Evolutionary conservation across 1,140 invertebrate genomes (phyloP).

Genomic region (Zaprionus africanus): DNA sequence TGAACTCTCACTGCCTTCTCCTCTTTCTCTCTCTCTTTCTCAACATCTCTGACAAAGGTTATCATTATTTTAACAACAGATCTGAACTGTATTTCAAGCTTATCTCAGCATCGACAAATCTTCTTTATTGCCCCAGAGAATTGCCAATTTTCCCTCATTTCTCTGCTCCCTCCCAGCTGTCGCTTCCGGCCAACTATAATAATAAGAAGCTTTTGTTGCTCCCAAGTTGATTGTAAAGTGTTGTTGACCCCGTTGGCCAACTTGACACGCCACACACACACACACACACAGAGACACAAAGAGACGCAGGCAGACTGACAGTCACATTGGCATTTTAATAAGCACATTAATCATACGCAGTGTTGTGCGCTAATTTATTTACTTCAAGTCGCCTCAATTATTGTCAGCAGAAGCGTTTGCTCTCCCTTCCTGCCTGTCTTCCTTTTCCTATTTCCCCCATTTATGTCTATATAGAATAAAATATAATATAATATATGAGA

Average conservation of each 20-base stretch:
- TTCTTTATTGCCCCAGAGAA: slow-evolving; percentile 13
- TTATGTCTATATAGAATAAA: slow-evolving; percentile 13
- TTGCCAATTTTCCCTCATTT: not conserved
- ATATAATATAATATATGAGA: slow-evolving; percentile 55
- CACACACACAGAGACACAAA: slow-evolving; percentile 12
- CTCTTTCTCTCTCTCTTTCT: too few species aligned
- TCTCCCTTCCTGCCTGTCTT: not conserved
- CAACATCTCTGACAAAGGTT: not conserved
- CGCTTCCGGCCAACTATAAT: slow-evolving; percentile 45
- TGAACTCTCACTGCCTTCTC: not conserved
- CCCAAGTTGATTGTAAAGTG: slow-evolving; percentile 61
- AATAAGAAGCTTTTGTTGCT: slow-evolving; percentile 24
- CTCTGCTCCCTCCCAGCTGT: not conserved
- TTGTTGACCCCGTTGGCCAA: slow-evolving; percentile 63
- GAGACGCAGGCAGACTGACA: not conserved
- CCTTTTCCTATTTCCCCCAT: not conserved
- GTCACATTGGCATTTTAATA: slow-evolving; percentile 51
- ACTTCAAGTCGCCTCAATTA: slow-evolving; percentile 67
- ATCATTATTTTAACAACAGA: not conserved
- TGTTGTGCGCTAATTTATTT: slow-evolving; percentile 77
- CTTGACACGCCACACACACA: slow-evolving; percentile 33
- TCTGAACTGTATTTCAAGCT: slow-evolving; percentile 4
- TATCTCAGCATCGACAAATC: slow-evolving; percentile 15
- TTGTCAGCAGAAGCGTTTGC: slow-evolving; percentile 12
- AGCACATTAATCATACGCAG: slow-evolving; percentile 77